Evolutionary conservation across 2,113 vertebrate species (phyloP).

Genomic region (Vanacampus margaritifer): DNA sequence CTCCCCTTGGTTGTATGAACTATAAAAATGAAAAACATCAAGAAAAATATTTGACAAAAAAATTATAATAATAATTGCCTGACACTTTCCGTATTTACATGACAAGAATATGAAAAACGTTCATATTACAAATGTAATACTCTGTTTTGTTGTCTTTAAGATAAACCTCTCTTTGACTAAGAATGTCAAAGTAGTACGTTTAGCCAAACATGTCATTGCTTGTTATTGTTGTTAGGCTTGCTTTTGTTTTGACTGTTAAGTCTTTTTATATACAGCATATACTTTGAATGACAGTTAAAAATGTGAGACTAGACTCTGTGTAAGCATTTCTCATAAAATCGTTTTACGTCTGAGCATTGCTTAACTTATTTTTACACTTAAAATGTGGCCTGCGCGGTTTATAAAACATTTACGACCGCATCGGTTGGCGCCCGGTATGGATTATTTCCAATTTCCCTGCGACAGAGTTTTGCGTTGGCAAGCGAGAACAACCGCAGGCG

Average conservation of each 20-base stretch:
- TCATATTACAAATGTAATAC: no score
- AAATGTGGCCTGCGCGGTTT: neutral
- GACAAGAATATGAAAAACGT: no score
- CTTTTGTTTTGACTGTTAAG: neutral
- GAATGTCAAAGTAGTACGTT: neutral
- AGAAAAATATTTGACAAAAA: no score
- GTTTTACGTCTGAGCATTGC: neutral
- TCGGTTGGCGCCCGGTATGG: neutral
- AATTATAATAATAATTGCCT: no score
- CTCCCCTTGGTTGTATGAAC: no score
- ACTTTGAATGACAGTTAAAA: neutral
- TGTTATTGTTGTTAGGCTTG: neutral
- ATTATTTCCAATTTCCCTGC: neutral
- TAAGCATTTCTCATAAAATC: neutral
- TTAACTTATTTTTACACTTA: neutral
- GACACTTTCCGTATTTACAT: no score
- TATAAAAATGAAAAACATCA: no score
- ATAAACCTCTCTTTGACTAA: no score
- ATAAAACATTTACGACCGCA: neutral
- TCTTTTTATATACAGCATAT: neutral
- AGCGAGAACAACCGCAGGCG: conserved; percentile 31
- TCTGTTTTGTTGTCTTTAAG: no score
- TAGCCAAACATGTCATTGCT: neutral
- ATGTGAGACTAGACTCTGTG: neutral
- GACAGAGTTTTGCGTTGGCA: conserved; percentile 33